phyloP scores from a whole-genome alignment of 2,113 vertebrate genomes.

The Patagioenas fasciata region DNA sequence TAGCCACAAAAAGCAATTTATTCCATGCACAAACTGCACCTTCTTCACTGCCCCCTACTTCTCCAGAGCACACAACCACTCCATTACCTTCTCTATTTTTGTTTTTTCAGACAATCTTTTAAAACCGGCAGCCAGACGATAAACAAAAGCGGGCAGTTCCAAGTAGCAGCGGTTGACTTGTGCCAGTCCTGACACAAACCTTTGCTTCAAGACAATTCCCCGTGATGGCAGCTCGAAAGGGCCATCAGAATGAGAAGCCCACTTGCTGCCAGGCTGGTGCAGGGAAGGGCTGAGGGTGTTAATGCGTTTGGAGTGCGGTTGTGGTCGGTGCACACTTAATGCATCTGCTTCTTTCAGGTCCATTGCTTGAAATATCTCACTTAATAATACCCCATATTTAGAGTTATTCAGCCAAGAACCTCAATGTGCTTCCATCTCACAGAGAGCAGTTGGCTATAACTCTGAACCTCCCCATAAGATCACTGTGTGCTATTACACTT shows the following conservation, averaged over 20 bases:
- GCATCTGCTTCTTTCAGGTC: background rate
- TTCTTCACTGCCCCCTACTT: background rate
- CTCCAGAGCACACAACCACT: background rate
- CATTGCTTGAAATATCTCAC: background rate
- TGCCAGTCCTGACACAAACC: background rate
- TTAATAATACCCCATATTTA: background rate
- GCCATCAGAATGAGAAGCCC: no score
- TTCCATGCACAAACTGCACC: background rate
- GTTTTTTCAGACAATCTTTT: background rate
- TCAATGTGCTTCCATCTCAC: background rate
- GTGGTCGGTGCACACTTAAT: background rate
- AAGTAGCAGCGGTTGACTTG: background rate
- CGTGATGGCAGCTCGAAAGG: background rate
- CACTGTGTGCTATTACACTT: background rate
- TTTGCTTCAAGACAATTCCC: background rate
- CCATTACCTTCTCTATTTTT: background rate
- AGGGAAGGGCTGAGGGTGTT: no score
- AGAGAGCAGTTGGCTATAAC: background rate
- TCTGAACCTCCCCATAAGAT: background rate
- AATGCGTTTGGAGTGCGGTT: accelerated
- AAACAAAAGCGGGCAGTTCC: background rate
- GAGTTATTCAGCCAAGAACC: background rate
- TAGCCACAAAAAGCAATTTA: background rate
- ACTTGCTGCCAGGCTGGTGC: background rate
- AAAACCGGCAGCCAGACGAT: background rate